Conservation (phyloP, 1,140 invertebrate genomes). For the Panulirus ornatus region DNA sequence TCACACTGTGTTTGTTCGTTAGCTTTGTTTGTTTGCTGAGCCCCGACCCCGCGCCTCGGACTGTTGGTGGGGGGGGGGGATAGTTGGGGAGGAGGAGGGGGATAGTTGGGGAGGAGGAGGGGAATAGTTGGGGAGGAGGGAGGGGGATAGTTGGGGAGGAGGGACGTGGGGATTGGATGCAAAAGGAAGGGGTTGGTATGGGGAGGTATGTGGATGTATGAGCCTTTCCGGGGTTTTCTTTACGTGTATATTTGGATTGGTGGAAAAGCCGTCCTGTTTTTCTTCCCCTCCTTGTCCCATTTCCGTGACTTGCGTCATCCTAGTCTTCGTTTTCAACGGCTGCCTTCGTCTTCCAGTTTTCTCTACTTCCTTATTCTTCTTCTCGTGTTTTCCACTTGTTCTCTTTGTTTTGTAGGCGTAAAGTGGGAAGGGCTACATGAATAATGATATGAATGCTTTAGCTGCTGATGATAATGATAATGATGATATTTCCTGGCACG, state of each 20-base stretch:
- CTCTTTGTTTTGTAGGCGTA: neutral
- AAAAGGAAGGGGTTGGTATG: neutral
- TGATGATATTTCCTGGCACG: too few species aligned
- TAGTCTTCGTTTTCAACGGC: neutral
- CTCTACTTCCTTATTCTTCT: neutral
- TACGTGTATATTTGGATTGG: neutral
- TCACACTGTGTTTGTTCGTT: conserved; percentile 19
- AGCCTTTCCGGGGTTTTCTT: too few species aligned
- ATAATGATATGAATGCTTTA: too few species aligned
- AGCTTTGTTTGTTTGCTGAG: conserved; percentile 31
- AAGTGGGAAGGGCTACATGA: neutral
- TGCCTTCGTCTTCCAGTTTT: too few species aligned
- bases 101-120: neutral
- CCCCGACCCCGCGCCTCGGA: neutral
- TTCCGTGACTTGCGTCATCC: neutral
- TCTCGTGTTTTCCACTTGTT: neutral
- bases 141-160: neutral
- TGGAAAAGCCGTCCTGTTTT: neutral
- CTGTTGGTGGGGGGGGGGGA: neutral
- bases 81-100: neutral
- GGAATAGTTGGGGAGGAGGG: neutral
- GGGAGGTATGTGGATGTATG: too few species aligned
- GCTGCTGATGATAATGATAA: too few species aligned
- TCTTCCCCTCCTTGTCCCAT: conserved; percentile 39
- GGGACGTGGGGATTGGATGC: neutral